These are phyloP conservation scores for Lerista edwardsae DNA, from an alignment of 2,797 vertebrate species.

Conservation along the genomic window DNA sequence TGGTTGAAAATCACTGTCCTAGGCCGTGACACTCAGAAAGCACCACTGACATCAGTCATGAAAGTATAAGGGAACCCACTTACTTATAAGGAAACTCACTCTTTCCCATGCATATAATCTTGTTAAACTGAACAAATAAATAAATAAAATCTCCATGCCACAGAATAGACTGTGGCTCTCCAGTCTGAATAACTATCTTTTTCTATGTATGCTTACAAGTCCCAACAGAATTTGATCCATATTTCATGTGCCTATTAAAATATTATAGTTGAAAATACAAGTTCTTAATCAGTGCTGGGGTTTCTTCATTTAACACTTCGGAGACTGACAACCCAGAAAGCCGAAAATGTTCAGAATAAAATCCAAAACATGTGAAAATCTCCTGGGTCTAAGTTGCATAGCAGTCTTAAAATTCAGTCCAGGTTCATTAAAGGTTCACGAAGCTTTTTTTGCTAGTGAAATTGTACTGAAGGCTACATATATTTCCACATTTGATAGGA, in stretches of 20 bases:
- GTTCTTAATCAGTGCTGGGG: conserved; percentile 1
- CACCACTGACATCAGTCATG: neutral
- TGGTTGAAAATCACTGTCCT: too few relatives aligned
- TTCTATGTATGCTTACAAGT: neutral
- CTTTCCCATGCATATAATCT: neutral
- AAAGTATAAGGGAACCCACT: neutral
- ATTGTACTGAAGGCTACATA: neutral
- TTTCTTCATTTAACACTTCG: conserved; percentile 17
- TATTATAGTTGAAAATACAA: conserved; percentile 3
- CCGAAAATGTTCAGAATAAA: conserved; percentile 3
- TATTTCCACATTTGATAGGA: neutral
- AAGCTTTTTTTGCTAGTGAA: neutral
- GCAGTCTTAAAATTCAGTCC: neutral
- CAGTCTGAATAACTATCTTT: neutral
- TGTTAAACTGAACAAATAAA: too few relatives aligned
- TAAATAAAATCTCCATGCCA: conserved; percentile 11
- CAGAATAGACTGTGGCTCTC: conserved; percentile 2
- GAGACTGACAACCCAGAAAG: neutral
- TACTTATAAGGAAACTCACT: neutral
- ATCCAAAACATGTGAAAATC: conserved; percentile 7
- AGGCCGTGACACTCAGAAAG: too few relatives aligned
- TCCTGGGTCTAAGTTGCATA: neutral
- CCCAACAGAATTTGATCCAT: neutral
- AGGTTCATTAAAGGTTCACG: conserved; percentile 28
- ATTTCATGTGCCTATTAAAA: neutral